phyloP scores from a whole-genome alignment of 2,797 vertebrate genomes.

The Myoxocephalus aenaeus region DNA sequence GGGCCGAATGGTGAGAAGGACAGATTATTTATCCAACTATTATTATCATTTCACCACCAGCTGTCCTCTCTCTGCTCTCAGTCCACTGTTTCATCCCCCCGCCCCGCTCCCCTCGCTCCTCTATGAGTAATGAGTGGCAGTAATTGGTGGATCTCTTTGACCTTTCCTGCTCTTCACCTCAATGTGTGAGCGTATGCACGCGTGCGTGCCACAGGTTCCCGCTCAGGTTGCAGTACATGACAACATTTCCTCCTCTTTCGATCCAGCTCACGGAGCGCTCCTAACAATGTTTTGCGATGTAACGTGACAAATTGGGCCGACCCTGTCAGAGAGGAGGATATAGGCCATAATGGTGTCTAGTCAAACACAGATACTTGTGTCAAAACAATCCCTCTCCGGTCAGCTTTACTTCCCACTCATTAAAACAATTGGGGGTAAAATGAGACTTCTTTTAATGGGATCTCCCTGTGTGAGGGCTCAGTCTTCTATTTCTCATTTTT shows the following conservation, averaged over 20 bases:
- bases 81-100: constrained; percentile 40
- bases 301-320: constrained; percentile 69
- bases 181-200: not conserved
- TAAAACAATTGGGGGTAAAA: constrained; percentile 36
- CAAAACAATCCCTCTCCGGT: constrained; percentile 55
- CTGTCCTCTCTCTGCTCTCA: constrained; percentile 58
- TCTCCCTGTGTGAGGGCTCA: not conserved
- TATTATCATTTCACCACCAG: constrained; percentile 60
- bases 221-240: constrained; percentile 59
- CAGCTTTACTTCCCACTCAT: constrained; percentile 41
- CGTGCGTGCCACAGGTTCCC: constrained; percentile 31
- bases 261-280: constrained; percentile 45
- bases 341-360: constrained; percentile 60
- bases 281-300: constrained; percentile 61
- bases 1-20: constrained; percentile 35
- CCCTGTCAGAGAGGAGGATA: constrained; percentile 64
- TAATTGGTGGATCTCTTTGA: constrained; percentile 76
- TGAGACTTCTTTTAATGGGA: constrained; percentile 23
- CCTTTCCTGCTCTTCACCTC: constrained; percentile 68
- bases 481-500: constrained; percentile 1
- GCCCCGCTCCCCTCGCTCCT: constrained; percentile 20
- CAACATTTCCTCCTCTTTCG: constrained; percentile 59
- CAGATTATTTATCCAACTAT: constrained; percentile 64
- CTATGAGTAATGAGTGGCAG: constrained; percentile 64
- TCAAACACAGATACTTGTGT: constrained; percentile 50